Conservation (phyloP, 2,113 vertebrate genomes). For the Halichoerus grypus region DNA sequence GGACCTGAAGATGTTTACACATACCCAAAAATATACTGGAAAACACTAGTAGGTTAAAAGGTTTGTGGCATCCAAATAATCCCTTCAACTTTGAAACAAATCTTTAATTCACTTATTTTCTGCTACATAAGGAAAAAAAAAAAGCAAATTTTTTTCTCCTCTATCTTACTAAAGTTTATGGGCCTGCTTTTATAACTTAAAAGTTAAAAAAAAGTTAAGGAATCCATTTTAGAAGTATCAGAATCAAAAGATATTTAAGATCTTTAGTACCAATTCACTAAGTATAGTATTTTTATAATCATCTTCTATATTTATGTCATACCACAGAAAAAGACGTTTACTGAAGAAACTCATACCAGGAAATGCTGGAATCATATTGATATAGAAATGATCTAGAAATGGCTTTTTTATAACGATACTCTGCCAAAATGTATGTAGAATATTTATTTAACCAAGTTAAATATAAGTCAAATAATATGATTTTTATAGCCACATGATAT, state of each 20-base stretch:
- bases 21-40: background rate
- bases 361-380: background rate
- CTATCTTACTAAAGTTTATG: background rate
- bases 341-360: background rate
- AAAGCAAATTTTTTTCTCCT: background rate
- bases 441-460: background rate
- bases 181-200: background rate
- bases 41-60: background rate
- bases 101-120: background rate
- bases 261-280: background rate
- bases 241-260: background rate
- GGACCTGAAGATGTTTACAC: background rate
- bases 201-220: background rate
- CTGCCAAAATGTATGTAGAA: background rate
- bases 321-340: background rate
- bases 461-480: background rate
- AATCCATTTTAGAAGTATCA: background rate
- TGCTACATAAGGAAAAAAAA: background rate
- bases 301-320: background rate
- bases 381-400: background rate
- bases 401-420: background rate
- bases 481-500: background rate
- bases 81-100: background rate
- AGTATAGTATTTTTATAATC: background rate
- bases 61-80: background rate